A percentile compares a stretch with the other conserved stretches of the same genome.
Evolutionary conservation across 2,113 vertebrate species (phyloP).

Genomic region (Meleagris gallopavo): DNA sequence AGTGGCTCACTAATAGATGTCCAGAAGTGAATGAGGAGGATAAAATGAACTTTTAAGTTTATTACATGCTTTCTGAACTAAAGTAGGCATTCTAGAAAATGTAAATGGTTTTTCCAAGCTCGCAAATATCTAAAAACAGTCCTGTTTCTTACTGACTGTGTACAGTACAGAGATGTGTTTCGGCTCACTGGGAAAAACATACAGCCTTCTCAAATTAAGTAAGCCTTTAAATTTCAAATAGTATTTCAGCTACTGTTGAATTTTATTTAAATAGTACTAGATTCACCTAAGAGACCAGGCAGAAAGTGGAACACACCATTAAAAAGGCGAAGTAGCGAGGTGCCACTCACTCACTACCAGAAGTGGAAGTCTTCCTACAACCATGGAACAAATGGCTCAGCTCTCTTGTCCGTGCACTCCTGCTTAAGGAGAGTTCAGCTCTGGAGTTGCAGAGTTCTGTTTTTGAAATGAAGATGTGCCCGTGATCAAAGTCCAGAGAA

Average conservation of each 20-base stretch:
- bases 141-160: neutral
- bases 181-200: neutral
- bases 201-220: conserved; percentile 29
- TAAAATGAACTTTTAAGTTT: neutral
- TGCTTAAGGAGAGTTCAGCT: neutral
- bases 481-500: neutral
- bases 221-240: conserved; percentile 14
- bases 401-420: neutral
- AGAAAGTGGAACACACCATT: conserved; percentile 8
- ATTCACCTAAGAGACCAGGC: neutral
- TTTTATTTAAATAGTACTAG: conserved; percentile 30
- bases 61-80: neutral
- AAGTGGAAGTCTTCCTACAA: neutral
- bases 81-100: neutral
- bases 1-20: neutral
- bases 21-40: neutral
- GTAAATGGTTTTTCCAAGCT: neutral
- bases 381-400: neutral
- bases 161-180: neutral
- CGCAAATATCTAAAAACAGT: neutral
- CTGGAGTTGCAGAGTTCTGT: neutral
- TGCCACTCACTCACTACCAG: conserved; percentile 4
- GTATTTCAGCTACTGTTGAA: conserved; percentile 1
- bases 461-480: neutral
- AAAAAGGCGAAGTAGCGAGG: neutral